Evolutionary conservation across 2,888 invertebrate species (phyloP).

Genomic region (Chouioia cunea): DNA sequence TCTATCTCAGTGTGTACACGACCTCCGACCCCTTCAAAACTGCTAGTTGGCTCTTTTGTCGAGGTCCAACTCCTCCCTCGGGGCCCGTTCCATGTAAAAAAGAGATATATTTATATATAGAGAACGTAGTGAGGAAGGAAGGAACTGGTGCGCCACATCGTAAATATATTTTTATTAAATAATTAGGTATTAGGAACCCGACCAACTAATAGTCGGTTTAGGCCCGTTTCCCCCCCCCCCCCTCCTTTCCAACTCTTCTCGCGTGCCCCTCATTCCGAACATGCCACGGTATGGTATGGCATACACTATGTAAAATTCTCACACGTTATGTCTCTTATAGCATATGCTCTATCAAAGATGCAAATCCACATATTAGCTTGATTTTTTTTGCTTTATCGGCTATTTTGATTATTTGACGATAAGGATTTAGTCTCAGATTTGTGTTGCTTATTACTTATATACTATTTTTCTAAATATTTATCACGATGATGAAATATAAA

Average conservation of each 20-base stretch:
- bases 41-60: conserved; percentile 18
- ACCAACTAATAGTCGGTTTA: conserved; percentile 42
- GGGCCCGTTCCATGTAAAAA: conserved; percentile 21
- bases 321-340: conserved; percentile 60
- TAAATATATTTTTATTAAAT: conserved; percentile 69
- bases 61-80: conserved; percentile 48
- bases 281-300: conserved; percentile 59
- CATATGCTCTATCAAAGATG: background rate
- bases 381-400: conserved; percentile 12
- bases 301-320: conserved; percentile 67
- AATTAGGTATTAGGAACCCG: conserved; percentile 64
- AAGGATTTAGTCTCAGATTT: too few relatives aligned
- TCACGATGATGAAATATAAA: too few relatives aligned
- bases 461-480: too few relatives aligned
- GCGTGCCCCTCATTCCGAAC: conserved; percentile 67
- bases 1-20: conserved; percentile 48
- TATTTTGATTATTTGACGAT: too few relatives aligned
- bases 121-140: conserved; percentile 41
- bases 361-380: conserved; percentile 28
- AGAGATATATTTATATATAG: conserved; percentile 8
- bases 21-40: conserved; percentile 64
- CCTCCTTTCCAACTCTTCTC: conserved; percentile 38
- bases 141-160: conserved; percentile 65
- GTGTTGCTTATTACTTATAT: too few relatives aligned
- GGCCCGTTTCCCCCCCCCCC: conserved; percentile 9